These are phyloP conservation scores for Arion vulgaris DNA, from an alignment of 1,140 invertebrate genomes.

Conservation along the genomic window DNA sequence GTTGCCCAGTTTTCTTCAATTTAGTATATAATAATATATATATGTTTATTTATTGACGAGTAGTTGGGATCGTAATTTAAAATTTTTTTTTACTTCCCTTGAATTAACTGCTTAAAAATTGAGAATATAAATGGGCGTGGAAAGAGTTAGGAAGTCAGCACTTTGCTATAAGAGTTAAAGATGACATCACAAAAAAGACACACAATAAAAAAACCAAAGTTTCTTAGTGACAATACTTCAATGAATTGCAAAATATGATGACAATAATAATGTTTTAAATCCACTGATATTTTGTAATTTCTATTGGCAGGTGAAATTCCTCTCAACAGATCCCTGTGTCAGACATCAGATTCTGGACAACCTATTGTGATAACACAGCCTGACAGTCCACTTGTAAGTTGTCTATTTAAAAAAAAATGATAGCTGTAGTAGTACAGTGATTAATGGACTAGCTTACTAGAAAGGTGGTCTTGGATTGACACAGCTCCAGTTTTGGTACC, in stretches of 20 bases:
- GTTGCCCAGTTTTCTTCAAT: no score
- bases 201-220: no score
- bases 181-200: background rate
- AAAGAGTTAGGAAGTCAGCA: no score
- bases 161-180: no score
- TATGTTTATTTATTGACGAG: no score
- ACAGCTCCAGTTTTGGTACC: background rate
- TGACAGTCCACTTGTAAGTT: slow-evolving; percentile 69
- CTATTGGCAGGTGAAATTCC: slow-evolving; percentile 79
- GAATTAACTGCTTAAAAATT: no score
- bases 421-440: background rate
- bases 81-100: no score
- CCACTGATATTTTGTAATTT: slow-evolving; percentile 8
- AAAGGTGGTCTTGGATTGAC: background rate
- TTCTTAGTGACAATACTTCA: no score
- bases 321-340: slow-evolving; percentile 80
- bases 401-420: background rate
- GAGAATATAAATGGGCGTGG: no score
- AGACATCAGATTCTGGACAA: slow-evolving; percentile 82
- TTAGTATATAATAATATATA: no score
- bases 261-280: background rate
- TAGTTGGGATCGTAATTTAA: no score
- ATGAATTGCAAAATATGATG: no score
- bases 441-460: background rate
- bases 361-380: slow-evolving; percentile 84